Percentiles rank a stretch among this genome's conserved stretches.
phyloP scores from a whole-genome alignment of 2,888 invertebrate genomes.

The Scaptomyza parva region DNA sequence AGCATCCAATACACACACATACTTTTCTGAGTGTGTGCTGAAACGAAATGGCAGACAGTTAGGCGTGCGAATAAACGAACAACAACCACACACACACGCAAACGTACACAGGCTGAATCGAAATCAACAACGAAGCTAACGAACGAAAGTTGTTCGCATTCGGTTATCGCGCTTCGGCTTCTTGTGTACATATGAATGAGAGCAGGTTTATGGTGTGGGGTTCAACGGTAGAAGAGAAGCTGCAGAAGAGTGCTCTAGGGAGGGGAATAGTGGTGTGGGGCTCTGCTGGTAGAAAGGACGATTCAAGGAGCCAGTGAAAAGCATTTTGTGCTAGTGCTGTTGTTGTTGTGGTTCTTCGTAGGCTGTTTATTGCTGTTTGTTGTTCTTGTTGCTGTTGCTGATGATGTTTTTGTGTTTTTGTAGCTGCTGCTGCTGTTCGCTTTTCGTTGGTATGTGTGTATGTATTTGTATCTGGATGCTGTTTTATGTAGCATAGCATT shows the following conservation, averaged over 20 bases:
- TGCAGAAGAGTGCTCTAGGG: conserved; percentile 5
- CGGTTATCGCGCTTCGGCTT: conserved; percentile 46
- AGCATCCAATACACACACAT: conserved; percentile 38
- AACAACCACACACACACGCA: conserved; percentile 13
- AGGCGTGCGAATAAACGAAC: conserved; percentile 69
- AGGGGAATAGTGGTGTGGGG: not conserved
- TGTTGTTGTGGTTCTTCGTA: conserved; percentile 50
- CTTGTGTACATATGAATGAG: conserved; percentile 69
- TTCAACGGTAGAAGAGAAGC: conserved; percentile 26
- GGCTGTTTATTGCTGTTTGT: conserved; percentile 71
- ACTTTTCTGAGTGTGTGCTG: conserved; percentile 43
- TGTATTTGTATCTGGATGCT: conserved; percentile 34
- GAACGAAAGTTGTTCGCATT: conserved; percentile 41
- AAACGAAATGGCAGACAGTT: conserved; percentile 68
- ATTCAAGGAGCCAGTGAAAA: conserved; percentile 77
- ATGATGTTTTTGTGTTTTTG: conserved; percentile 30
- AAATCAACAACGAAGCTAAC: conserved; percentile 36
- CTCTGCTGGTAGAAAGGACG: conserved; percentile 63
- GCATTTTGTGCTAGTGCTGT: conserved; percentile 54
- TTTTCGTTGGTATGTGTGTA: conserved; percentile 28
- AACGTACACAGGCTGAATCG: not conserved
- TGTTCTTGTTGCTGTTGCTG: conserved; percentile 26
- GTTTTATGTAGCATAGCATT: conserved; percentile 64
- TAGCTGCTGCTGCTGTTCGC: conserved; percentile 45
- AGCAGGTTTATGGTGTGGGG: conserved; percentile 30